Evolutionary conservation across 2,888 invertebrate species (phyloP), one percentile per base, ranked within the genome.

Genomic region (Chrysotoxum bicinctum): DNA sequence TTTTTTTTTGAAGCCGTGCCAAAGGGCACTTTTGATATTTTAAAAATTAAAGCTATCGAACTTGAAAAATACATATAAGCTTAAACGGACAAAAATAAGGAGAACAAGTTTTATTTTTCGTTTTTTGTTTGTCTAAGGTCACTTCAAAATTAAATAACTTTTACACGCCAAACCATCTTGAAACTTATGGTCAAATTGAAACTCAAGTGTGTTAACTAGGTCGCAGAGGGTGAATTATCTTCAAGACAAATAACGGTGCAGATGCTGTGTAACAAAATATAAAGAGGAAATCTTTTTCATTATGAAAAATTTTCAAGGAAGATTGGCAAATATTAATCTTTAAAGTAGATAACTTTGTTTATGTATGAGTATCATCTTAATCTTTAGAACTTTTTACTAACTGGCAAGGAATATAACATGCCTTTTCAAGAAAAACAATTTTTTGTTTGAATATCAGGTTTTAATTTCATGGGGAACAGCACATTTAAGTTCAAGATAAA

Each of bases 131-230:
- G 1, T 54, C 5, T 32, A 30, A 54, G 30, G 54, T 10, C 16
- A 54, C 54, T 32, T 30, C 10, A 54, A 32, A 54, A 54, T 54
- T 54, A 30, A 54, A 54, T 30, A 40, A 26, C 52, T 52, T 52
- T 52, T 52, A n/a, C 30, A 16, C 30, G 14, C 12, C 14, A 14
- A 12, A n/a, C n/a, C 9, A 10, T 1, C 21, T 16, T 54, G 10
- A 8, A 54, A 54, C 54, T 16, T 54, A 30, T 54, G 30, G 26
- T n/a, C 16, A 16, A 16, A 54, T 21, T 16, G 30, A 30, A 54
- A 30, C 9, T 30, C 2, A 30, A 54, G 26, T 3, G 26, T 52
- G n/a, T 9, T 26, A 30, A 30, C 10, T 54, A 54, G 9, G 54
- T 54, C 9, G 10, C 0, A n/a, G 21, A 48, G 10, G 8, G 4